phyloP scores from a whole-genome alignment of 1,140 invertebrate genomes.

The Coptotermes formosanus region DNA sequence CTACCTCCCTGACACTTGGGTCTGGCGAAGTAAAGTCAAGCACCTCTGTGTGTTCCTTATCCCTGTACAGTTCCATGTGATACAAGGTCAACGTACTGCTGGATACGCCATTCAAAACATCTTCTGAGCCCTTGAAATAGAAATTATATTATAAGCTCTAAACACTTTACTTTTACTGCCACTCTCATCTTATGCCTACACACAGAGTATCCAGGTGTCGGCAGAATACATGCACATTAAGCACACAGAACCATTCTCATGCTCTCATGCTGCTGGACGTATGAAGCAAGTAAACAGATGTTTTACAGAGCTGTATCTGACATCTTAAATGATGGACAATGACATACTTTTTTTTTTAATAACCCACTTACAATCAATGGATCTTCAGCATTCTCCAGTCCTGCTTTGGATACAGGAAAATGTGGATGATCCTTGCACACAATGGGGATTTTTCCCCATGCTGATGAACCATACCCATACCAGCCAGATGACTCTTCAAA shows the following conservation, averaged over 20 bases:
- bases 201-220: too few species aligned
- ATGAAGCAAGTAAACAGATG: too few species aligned
- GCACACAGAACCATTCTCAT: too few species aligned
- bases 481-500: not conserved
- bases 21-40: conserved; percentile 28
- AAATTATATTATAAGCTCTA: too few species aligned
- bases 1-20: conserved; percentile 32
- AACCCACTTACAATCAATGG: not conserved
- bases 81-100: conserved; percentile 31
- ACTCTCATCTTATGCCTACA: too few species aligned
- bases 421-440: not conserved
- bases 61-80: conserved; percentile 39
- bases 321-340: too few species aligned
- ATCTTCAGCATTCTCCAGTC: not conserved
- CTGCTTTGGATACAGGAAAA: not conserved
- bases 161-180: too few species aligned
- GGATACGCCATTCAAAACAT: not conserved
- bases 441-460: not conserved
- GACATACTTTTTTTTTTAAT: too few species aligned
- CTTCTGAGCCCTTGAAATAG: not conserved
- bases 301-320: too few species aligned
- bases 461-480: not conserved
- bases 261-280: too few species aligned
- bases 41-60: conserved; percentile 33
- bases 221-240: too few species aligned